phyloP scores from a whole-genome alignment of 2,113 vertebrate species.

The Noturus placidus region DNA sequence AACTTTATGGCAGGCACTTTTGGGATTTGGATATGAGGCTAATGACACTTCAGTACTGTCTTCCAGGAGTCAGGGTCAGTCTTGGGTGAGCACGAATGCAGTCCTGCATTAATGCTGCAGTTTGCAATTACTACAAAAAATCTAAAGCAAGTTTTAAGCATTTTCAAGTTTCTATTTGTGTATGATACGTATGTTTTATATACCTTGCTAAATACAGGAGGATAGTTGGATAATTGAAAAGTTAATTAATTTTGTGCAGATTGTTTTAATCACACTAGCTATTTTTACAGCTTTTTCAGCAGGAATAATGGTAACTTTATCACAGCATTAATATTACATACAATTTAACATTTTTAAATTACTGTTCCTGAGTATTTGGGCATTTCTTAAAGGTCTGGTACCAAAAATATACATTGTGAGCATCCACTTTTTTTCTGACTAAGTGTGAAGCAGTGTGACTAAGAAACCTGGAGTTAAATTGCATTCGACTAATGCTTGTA shows the following conservation, averaged over 20 bases:
- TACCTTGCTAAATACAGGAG: background rate
- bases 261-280: background rate
- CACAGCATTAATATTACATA: background rate
- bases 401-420: background rate
- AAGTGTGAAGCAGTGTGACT: background rate
- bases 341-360: background rate
- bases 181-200: background rate
- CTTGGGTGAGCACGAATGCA: background rate
- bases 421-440: background rate
- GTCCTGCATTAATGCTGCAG: background rate
- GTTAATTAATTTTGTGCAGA: background rate
- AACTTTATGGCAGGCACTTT: conserved; percentile 45
- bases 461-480: background rate
- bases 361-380: background rate
- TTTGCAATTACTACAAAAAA: background rate
- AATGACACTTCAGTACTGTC: conserved; percentile 42
- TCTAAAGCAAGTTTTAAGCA: background rate
- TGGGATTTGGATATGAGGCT: conserved; percentile 44
- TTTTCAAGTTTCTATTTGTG: background rate
- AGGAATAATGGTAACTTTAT: background rate
- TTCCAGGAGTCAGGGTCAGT: conserved; percentile 27
- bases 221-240: background rate
- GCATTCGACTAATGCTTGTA: background rate
- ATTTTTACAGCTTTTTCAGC: background rate
- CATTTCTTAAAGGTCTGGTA: background rate